These are phyloP conservation scores for Scaptomyza caliginosa DNA, from an alignment of 2,888 invertebrate species.

Conservation along the genomic window DNA sequence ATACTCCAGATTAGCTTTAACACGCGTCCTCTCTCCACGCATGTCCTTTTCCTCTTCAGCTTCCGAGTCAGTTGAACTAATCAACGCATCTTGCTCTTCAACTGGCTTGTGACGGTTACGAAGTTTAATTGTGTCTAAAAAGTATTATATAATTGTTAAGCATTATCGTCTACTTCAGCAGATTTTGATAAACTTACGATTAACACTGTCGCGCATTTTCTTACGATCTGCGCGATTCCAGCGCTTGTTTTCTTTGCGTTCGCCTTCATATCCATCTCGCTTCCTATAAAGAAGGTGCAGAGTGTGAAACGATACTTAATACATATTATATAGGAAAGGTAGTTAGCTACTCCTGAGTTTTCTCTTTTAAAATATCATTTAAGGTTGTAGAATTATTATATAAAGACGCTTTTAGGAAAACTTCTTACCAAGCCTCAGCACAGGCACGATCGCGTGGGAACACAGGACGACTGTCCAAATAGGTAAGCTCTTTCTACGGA, in stretches of 20 bases:
- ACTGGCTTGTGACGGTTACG: slow-evolving; percentile 72
- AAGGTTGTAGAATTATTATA: too few relatives aligned
- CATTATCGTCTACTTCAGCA: not conserved
- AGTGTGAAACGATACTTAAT: too few relatives aligned
- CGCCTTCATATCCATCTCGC: slow-evolving; percentile 83
- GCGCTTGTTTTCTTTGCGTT: slow-evolving; percentile 81
- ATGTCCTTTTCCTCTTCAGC: slow-evolving; percentile 57
- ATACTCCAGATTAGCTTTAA: slow-evolving; percentile 61
- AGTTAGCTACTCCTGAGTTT: too few relatives aligned
- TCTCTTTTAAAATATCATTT: too few relatives aligned
- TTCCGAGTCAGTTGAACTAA: slow-evolving; percentile 81
- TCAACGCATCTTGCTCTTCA: slow-evolving; percentile 66
- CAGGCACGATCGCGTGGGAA: slow-evolving; percentile 95
- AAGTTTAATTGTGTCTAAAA: slow-evolving; percentile 78
- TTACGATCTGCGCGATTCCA: slow-evolving; percentile 82
- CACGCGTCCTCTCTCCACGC: slow-evolving; percentile 35
- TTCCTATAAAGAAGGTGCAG: slow-evolving; percentile 79
- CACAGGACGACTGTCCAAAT: slow-evolving; percentile 95
- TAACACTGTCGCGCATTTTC: slow-evolving; percentile 82
- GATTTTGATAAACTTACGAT: slow-evolving; percentile 64
- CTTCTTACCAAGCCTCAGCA: slow-evolving; percentile 94
- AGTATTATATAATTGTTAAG: not conserved
- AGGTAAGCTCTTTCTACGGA: slow-evolving; percentile 89
- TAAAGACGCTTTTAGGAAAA: not conserved
- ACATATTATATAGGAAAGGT: too few relatives aligned